Percentiles rank a stretch among this genome's conserved stretches.
These are phyloP conservation scores for Myotis vivesi DNA, from an alignment of 2,797 vertebrate genomes.

Conservation along the genomic window DNA sequence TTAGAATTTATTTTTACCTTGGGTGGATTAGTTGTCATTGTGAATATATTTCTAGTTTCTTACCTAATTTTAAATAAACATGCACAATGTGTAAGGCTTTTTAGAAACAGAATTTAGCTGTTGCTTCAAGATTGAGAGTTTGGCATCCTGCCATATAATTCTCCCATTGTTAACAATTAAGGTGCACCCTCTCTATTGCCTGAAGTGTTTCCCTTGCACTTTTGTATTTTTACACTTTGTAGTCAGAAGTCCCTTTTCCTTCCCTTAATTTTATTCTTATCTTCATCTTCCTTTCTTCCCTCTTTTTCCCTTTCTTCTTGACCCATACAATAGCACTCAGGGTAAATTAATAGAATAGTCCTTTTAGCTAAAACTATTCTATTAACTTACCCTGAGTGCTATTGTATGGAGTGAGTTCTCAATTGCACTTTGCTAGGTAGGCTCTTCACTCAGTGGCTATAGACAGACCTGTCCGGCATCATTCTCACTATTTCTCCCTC, in stretches of 20 bases:
- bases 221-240: background rate
- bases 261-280: background rate
- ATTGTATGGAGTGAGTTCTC: background rate
- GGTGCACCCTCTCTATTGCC: background rate
- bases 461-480: background rate
- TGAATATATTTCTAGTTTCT: background rate
- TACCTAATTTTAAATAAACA: slow-evolving; percentile 27
- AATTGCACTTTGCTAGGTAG: background rate
- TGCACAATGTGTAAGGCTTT: background rate
- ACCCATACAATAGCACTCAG: background rate
- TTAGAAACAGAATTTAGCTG: background rate
- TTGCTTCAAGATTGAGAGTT: background rate
- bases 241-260: background rate
- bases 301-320: background rate
- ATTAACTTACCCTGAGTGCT: no score
- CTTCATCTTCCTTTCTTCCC: background rate
- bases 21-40: background rate
- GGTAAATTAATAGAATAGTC: background rate
- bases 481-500: background rate
- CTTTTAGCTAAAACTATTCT: background rate
- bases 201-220: background rate
- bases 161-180: background rate
- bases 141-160: background rate
- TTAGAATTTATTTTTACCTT: slow-evolving; percentile 35
- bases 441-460: background rate